Evolutionary conservation across 2,797 vertebrate genomes (phyloP).

Genomic region (Darevskia mixta): DNA sequence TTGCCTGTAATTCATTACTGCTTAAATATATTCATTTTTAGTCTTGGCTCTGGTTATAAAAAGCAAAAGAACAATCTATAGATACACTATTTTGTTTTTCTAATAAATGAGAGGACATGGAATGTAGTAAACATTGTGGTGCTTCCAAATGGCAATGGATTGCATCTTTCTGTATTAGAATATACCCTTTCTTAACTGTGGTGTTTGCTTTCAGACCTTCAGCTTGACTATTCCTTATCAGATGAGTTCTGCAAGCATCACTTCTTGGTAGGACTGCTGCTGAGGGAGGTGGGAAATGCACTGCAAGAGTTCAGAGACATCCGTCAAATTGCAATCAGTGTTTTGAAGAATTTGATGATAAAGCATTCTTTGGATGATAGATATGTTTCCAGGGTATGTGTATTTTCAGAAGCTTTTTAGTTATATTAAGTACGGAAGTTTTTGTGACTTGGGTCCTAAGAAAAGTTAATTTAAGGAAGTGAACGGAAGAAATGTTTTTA

Average conservation of each 20-base stretch:
- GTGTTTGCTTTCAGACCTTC: constrained; percentile 86
- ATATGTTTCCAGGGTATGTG: constrained; percentile 90
- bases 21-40: neutral
- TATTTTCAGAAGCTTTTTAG: neutral
- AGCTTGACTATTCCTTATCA: constrained; percentile 93
- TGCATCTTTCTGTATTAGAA: neutral
- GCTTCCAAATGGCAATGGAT: neutral
- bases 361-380: constrained; percentile 97
- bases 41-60: neutral
- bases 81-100: neutral
- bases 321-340: constrained; percentile 90
- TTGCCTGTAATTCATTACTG: no score
- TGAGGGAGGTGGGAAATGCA: constrained; percentile 93
- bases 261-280: constrained; percentile 93
- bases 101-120: neutral
- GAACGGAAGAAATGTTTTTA: neutral
- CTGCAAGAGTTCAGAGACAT: constrained; percentile 93
- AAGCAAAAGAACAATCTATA: neutral
- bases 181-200: constrained; percentile 13
- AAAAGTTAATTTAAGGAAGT: neutral
- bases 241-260: constrained; percentile 98
- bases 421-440: neutral
- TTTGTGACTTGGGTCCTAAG: neutral
- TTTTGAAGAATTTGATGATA: constrained; percentile 95
- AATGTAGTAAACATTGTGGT: neutral